phyloP scores from a whole-genome alignment of 1,140 invertebrate genomes.

The Cydia strobilella region DNA sequence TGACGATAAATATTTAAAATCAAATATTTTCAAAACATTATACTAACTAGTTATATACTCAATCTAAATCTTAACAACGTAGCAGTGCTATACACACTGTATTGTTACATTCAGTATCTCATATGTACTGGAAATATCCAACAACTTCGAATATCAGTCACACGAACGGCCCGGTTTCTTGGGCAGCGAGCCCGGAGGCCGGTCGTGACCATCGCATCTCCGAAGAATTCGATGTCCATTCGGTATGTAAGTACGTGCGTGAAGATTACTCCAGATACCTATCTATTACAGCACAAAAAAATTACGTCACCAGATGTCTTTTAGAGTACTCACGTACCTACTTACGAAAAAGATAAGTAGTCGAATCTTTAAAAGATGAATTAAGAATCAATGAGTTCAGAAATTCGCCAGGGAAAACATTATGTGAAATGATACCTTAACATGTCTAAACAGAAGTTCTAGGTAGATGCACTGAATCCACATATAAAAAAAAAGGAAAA shows the following conservation, averaged over 20 bases:
- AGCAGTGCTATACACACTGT: too few relatives aligned
- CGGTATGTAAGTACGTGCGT: conserved; percentile 60
- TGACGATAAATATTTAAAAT: too few relatives aligned
- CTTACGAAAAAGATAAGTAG: not conserved
- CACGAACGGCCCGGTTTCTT: not conserved
- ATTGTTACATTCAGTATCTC: not conserved
- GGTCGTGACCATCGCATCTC: conserved; percentile 63
- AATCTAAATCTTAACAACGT: too few relatives aligned
- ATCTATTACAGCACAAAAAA: conserved; percentile 23
- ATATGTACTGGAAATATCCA: not conserved
- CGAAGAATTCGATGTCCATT: conserved; percentile 64
- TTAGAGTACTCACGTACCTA: not conserved
- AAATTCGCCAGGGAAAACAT: too few relatives aligned
- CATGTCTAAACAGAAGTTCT: too few relatives aligned
- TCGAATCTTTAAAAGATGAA: not conserved
- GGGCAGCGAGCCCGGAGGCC: not conserved
- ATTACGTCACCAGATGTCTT: conserved; percentile 29
- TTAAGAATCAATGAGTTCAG: not conserved
- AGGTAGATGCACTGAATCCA: not conserved
- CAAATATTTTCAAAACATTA: too few relatives aligned
- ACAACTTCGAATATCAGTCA: not conserved
- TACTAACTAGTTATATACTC: too few relatives aligned
- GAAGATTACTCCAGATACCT: conserved; percentile 43
- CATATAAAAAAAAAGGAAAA: not conserved
- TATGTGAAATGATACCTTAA: too few relatives aligned